phyloP scores from a whole-genome alignment of 1,140 invertebrate genomes.

The Nephila pilipes region DNA sequence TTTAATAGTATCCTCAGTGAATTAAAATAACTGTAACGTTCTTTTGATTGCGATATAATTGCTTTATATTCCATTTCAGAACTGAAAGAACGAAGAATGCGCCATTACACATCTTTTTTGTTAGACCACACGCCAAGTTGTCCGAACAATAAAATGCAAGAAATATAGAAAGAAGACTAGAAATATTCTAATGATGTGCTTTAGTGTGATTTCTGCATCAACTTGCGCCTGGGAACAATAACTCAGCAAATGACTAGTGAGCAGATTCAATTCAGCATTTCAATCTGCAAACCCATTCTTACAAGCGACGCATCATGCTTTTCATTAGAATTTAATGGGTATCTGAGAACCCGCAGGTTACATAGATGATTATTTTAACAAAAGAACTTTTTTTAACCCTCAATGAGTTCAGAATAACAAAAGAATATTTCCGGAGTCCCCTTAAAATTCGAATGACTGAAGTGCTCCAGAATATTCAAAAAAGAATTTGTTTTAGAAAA shows the following conservation, averaged over 20 bases:
- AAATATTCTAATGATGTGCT: constrained; percentile 56
- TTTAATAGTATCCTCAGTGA: neutral
- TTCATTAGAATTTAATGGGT: constrained; percentile 51
- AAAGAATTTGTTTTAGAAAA: constrained; percentile 7
- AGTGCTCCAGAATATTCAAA: neutral
- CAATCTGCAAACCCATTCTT: constrained; percentile 32
- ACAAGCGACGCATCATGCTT: neutral
- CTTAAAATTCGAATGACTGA: constrained; percentile 42
- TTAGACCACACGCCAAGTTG: constrained; percentile 19
- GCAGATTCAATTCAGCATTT: constrained; percentile 43
- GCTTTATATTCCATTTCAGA: constrained; percentile 52
- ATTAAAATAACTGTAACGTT: constrained; percentile 28
- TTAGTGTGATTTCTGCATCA: constrained; percentile 56
- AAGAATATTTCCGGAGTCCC: constrained; percentile 31
- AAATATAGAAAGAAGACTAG: neutral
- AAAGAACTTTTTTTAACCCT: constrained; percentile 11
- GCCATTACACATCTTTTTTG: constrained; percentile 32
- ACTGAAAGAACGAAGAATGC: constrained; percentile 1
- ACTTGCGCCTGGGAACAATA: constrained; percentile 55
- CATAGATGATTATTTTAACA: constrained; percentile 60
- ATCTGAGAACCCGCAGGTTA: constrained; percentile 42
- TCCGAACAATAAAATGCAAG: neutral
- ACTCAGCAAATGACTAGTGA: constrained; percentile 41
- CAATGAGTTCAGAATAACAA: constrained; percentile 37
- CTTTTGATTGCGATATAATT: constrained; percentile 62